Evolutionary conservation across 1,140 invertebrate genomes (phyloP).

Genomic region (Macrobrachium rosenbergii): DNA sequence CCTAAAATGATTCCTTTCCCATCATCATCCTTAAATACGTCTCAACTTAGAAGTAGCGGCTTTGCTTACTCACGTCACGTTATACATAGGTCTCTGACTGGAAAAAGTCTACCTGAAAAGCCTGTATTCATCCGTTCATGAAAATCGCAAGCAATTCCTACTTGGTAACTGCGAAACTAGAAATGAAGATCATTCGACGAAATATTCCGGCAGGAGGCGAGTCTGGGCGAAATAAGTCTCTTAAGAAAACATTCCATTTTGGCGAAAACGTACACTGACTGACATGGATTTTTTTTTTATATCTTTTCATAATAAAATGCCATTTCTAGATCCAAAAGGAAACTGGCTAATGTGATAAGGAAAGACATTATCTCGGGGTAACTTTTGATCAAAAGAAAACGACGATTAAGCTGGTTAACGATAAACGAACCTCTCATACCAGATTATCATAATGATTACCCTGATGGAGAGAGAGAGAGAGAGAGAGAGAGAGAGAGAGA

Average conservation of each 20-base stretch:
- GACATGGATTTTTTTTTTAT: conserved; percentile 50
- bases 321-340: conserved; percentile 39
- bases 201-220: conserved; percentile 9
- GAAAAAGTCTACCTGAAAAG: too few relatives aligned
- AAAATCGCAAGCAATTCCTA: too few relatives aligned
- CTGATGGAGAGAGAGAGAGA: background rate
- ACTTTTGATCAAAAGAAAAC: too few relatives aligned
- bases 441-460: too few relatives aligned
- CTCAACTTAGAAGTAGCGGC: too few relatives aligned
- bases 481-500: conserved; percentile 12
- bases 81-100: too few relatives aligned
- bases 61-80: too few relatives aligned
- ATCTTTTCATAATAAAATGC: conserved; percentile 45
- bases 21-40: too few relatives aligned
- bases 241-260: conserved; percentile 62
- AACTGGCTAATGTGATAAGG: conserved; percentile 35
- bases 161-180: background rate
- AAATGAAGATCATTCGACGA: background rate
- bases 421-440: too few relatives aligned
- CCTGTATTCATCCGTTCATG: too few relatives aligned
- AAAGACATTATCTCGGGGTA: background rate
- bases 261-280: conserved; percentile 60
- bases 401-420: too few relatives aligned
- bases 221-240: conserved; percentile 8
- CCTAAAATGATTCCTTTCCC: too few relatives aligned